Conservation (phyloP, 2,888 invertebrate genomes). For the Orthosia gothica region DNA sequence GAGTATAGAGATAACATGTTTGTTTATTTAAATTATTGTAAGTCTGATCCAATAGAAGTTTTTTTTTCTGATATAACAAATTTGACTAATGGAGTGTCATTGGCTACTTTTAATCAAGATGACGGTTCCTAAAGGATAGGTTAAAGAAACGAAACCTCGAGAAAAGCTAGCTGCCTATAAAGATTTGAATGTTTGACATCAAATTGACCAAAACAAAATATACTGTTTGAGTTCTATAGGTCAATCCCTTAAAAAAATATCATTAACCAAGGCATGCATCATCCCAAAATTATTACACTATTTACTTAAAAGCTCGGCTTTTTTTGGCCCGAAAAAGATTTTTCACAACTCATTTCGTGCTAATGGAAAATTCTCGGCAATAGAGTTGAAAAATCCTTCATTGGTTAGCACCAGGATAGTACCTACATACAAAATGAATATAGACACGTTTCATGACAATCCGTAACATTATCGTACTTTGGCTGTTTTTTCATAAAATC, state of each 20-base stretch:
- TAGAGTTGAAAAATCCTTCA: neutral
- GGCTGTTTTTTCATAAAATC: neutral
- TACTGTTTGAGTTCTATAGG: neutral
- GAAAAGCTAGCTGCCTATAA: neutral
- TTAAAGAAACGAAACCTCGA: too few relatives aligned
- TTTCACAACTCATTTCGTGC: too few relatives aligned
- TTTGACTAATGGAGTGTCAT: too few relatives aligned
- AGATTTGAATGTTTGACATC: neutral
- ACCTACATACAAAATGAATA: neutral
- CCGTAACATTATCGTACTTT: slow-evolving; percentile 25
- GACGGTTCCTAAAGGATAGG: too few relatives aligned
- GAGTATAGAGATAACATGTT: too few relatives aligned
- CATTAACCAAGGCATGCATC: neutral
- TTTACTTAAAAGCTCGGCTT: neutral
- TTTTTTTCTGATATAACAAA: too few relatives aligned
- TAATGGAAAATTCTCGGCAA: neutral
- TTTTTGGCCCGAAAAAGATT: neutral
- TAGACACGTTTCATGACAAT: neutral
- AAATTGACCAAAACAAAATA: neutral
- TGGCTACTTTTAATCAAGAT: too few relatives aligned
- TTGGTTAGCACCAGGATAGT: slow-evolving; percentile 2
- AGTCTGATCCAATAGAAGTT: too few relatives aligned
- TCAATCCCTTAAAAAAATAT: too few relatives aligned
- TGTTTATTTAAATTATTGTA: too few relatives aligned
- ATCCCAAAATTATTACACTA: neutral